These are phyloP conservation scores for Cirrhinus molitorella DNA, from an alignment of 2,797 vertebrate species.

Conservation along the genomic window DNA sequence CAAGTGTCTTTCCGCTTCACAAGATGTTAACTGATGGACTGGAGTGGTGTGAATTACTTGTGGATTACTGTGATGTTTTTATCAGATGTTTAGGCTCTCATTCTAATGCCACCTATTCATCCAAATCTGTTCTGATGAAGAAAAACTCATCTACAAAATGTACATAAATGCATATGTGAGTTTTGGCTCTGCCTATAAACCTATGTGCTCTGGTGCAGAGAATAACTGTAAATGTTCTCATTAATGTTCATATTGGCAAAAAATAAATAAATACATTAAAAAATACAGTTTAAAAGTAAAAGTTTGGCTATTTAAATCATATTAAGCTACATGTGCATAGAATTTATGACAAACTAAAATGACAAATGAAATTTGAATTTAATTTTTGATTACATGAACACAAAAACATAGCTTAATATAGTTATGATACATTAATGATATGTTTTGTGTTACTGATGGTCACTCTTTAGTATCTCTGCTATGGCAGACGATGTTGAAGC, in stretches of 20 bases:
- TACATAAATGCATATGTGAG: background rate
- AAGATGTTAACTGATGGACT: too few species aligned
- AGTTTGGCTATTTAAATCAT: background rate
- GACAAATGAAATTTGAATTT: background rate
- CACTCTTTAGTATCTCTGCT: slow-evolving; percentile 29
- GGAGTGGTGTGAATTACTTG: too few species aligned
- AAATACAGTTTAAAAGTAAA: background rate
- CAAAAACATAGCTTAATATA: background rate
- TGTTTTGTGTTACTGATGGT: background rate
- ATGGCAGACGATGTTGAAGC: slow-evolving; percentile 46
- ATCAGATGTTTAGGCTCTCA: background rate
- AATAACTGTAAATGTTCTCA: too few species aligned
- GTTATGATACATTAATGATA: too few species aligned
- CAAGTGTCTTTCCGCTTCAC: too few species aligned
- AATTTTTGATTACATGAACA: background rate
- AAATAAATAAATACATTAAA: too few species aligned
- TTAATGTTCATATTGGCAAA: too few species aligned
- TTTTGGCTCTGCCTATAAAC: background rate
- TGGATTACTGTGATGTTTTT: background rate
- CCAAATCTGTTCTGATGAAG: too few species aligned
- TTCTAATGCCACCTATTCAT: too few species aligned
- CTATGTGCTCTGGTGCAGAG: background rate
- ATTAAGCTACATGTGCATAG: background rate
- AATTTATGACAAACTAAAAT: background rate
- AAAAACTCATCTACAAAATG: background rate